Evolutionary conservation across 2,113 vertebrate species (phyloP).

Genomic region (Vireo altiloquus): DNA sequence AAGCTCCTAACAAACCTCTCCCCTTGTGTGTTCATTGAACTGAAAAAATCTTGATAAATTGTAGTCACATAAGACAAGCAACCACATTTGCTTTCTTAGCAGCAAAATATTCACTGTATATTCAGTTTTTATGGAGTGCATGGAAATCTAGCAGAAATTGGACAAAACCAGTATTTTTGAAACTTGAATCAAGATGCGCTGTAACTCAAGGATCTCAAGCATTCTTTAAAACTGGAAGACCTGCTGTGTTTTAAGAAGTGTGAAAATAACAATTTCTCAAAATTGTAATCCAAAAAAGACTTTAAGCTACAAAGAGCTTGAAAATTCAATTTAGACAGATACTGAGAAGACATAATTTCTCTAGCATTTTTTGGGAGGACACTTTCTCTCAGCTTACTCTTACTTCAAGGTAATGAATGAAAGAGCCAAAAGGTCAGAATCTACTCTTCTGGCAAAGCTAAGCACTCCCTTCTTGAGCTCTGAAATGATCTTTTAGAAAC

Average conservation of each 20-base stretch:
- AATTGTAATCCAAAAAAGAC: background rate
- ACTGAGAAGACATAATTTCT: background rate
- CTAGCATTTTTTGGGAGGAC: background rate
- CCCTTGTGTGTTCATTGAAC: rapidly evolving
- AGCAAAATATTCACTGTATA: background rate
- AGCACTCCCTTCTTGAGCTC: background rate
- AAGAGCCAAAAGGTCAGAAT: background rate
- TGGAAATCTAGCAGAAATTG: background rate
- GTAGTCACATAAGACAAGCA: rapidly evolving
- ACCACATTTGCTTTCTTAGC: background rate
- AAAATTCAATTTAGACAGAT: background rate
- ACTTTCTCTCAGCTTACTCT: background rate
- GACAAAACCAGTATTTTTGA: background rate
- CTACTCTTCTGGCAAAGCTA: background rate
- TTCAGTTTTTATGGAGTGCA: background rate
- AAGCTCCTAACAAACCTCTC: background rate
- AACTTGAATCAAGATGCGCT: background rate
- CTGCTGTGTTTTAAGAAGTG: background rate
- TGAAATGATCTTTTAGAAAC: background rate
- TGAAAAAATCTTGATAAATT: background rate
- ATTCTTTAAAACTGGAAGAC: background rate
- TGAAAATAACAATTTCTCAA: background rate
- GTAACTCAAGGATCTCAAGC: background rate
- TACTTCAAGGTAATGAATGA: background rate
- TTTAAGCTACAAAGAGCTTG: background rate